Evolutionary conservation across 2,113 vertebrate genomes (phyloP).

Genomic region (Heptranchias perlo): DNA sequence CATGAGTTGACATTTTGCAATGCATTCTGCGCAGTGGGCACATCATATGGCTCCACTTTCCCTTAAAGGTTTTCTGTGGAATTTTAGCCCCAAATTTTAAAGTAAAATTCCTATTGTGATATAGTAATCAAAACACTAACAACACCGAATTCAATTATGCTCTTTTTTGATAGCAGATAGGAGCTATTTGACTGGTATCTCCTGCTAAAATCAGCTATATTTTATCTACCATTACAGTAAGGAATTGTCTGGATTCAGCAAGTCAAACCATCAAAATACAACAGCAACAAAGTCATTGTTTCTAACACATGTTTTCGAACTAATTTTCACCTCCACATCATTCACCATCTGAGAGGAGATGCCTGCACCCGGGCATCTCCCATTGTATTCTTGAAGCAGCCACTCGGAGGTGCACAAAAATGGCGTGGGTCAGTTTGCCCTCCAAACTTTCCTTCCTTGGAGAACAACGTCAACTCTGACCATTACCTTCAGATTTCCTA

Average conservation of each 20-base stretch:
- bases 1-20: background rate
- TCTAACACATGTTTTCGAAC: background rate
- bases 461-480: background rate
- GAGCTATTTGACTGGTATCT: background rate
- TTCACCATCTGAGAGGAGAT: background rate
- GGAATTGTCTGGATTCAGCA: background rate
- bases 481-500: too few species aligned
- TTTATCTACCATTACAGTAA: background rate
- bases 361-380: background rate
- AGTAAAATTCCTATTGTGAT: background rate
- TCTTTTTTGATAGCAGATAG: background rate
- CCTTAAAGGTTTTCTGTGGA: background rate
- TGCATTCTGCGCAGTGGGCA: background rate
- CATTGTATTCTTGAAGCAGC: background rate
- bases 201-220: background rate
- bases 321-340: background rate
- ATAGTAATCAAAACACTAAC: background rate
- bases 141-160: background rate
- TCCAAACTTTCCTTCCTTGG: background rate
- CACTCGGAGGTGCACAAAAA: background rate
- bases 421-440: background rate
- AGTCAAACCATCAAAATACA: background rate
- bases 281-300: background rate
- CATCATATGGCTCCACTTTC: background rate
- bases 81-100: background rate